phyloP scores from a whole-genome alignment of 2,797 vertebrate genomes.

The Coluber constrictor region DNA sequence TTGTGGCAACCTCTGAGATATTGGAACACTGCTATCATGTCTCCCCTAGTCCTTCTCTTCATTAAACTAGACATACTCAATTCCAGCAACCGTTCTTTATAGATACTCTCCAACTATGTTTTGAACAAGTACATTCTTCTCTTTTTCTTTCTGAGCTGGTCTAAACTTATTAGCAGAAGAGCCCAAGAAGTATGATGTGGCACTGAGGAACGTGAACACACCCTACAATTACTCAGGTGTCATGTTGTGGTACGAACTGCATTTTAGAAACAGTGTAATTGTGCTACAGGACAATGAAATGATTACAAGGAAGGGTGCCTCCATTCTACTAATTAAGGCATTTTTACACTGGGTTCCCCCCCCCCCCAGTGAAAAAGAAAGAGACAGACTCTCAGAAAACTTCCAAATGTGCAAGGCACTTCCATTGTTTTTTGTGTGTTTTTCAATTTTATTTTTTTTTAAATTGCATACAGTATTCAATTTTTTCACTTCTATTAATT shows the following conservation, averaged over 20 bases:
- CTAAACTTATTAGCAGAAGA: background rate
- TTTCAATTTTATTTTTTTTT: background rate
- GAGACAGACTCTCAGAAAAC: background rate
- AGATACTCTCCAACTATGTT: background rate
- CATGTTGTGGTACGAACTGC: fast-evolving
- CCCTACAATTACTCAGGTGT: background rate
- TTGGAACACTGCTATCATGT: background rate
- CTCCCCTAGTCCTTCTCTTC: background rate
- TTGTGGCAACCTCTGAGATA: background rate
- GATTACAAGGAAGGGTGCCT: background rate
- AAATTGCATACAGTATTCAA: background rate
- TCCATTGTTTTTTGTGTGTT: background rate
- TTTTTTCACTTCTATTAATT: background rate
- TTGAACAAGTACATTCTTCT: background rate
- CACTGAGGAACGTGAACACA: background rate
- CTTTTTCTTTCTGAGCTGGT: background rate
- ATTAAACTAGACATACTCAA: background rate
- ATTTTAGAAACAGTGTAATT: fast-evolving
- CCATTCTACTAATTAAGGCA: background rate
- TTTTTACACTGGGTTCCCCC: background rate
- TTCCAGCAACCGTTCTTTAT: background rate
- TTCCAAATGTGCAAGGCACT: background rate
- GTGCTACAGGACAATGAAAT: background rate
- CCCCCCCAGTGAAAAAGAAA: background rate
- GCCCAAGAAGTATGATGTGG: background rate